Percentiles rank a stretch among this genome's conserved stretches.
These are phyloP conservation scores for Notiomystis cincta DNA, from an alignment of 2,113 vertebrate genomes.

Conservation along the genomic window DNA sequence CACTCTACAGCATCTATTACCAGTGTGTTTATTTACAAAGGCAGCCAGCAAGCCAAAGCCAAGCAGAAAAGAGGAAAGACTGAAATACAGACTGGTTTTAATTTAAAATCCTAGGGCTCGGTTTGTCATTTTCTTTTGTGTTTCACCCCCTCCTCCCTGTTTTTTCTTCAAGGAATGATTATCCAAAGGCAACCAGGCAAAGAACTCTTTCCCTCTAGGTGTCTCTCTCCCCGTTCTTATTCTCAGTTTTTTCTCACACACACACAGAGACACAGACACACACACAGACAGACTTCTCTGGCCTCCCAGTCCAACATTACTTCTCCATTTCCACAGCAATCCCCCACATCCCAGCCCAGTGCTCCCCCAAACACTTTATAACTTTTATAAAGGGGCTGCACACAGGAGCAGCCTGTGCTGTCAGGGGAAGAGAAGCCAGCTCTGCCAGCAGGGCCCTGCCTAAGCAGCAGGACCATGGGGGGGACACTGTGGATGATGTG, in stretches of 20 bases:
- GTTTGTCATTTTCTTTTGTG: slow-evolving; percentile 1
- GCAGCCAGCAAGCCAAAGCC: background rate
- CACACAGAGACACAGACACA: too few species aligned
- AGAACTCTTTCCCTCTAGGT: slow-evolving; percentile 15
- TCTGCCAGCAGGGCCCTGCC: background rate
- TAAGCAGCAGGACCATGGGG: rapidly evolving
- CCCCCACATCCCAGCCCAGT: background rate
- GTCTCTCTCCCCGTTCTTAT: background rate
- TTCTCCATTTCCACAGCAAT: background rate
- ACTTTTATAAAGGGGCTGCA: background rate
- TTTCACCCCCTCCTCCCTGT: background rate
- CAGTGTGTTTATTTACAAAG: slow-evolving; percentile 26
- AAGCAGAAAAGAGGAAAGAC: background rate
- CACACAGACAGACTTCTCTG: background rate
- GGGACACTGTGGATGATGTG: background rate
- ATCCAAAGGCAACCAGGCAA: background rate
- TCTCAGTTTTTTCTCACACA: background rate
- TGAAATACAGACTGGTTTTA: background rate
- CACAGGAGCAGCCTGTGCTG: background rate
- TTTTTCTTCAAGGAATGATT: background rate
- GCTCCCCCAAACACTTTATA: background rate
- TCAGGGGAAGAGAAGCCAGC: background rate
- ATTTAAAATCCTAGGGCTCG: background rate
- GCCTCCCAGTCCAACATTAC: background rate
- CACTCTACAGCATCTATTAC: background rate